Evolutionary conservation across 2,113 vertebrate species (phyloP), one percentile per base, ranked within the genome.

Genomic region (Lipophrys pholis): DNA sequence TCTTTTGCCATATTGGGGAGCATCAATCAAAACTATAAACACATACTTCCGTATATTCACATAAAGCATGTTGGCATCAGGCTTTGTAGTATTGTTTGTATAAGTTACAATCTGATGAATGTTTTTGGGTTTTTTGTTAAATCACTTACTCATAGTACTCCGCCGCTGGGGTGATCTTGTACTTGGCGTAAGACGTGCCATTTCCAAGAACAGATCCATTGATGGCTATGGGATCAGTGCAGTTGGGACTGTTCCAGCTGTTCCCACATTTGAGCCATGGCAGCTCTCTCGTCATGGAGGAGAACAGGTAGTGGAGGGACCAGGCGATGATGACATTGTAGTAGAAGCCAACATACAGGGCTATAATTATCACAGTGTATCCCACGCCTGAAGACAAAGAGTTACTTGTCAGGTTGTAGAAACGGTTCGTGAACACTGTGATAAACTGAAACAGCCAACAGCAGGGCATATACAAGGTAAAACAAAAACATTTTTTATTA

Each of bases 251-350:
- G 90, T 99, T 99, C 98, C 98, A 99, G 53, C 36, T 56, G 67
- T 99, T 96, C 65, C 90, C 92, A 9, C 98, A 99, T 46, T 87
- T 81, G 2, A 95, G 95, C 98, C 98, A 99, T 0, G 98, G 98
- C 11, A 99, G 93, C 35, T 95, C 93, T 6, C 81, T 89, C 41
- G 95, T 96, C 93, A 98, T 98, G 41, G 98, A 99, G 67, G 96
- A 96, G 87, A 95, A 96, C 77, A 99, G 94, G 89, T 99, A 99
- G 93, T 97, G 93, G 14, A 99, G 94, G 1, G 97, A 99, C 98
- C 97, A 99, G 66, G 98, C 98, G 43, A 99, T 99, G 92, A 99
- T 99, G 90, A 98, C 97, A 1, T 99, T 99, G 95, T 99, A 99
- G 94, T 99, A 99, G 95, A 99, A 99, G 81, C 98, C 98, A 42